Percentiles rank a stretch among this genome's conserved stretches.
phyloP scores from a whole-genome alignment of 2,888 invertebrate species.

The Nomada fucata region DNA sequence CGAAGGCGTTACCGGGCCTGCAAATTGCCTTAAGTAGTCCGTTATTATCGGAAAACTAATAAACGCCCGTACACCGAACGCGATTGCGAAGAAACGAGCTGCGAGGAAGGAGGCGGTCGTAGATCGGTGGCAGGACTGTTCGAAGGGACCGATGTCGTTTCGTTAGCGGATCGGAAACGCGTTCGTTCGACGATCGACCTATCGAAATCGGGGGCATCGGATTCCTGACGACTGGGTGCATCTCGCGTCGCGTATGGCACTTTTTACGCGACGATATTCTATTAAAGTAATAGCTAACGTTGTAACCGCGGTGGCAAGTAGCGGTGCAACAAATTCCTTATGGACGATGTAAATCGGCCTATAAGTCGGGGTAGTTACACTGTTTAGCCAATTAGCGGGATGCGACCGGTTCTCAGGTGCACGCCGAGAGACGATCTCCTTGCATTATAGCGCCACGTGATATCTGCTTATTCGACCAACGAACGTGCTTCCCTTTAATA shows the following conservation, averaged over 20 bases:
- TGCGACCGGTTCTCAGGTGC: conserved; percentile 69
- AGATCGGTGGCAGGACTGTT: conserved; percentile 36
- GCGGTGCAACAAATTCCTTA: conserved; percentile 75
- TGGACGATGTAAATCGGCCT: conserved; percentile 75
- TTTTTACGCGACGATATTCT: conserved; percentile 60
- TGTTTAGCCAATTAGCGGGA: conserved; percentile 78
- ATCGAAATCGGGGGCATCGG: conserved; percentile 49
- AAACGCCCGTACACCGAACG: conserved; percentile 21
- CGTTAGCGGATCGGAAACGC: conserved; percentile 65
- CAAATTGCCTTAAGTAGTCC: conserved; percentile 15
- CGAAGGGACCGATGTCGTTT: conserved; percentile 67
- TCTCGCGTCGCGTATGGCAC: conserved; percentile 5
- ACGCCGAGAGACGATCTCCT: conserved; percentile 47
- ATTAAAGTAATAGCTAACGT: conserved; percentile 67
- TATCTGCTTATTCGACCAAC: conserved; percentile 39
- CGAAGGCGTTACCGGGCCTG: background rate
- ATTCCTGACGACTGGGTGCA: conserved; percentile 33
- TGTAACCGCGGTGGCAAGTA: conserved; percentile 52
- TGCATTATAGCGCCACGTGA: conserved; percentile 27
- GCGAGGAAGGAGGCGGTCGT: conserved; percentile 28
- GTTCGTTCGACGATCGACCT: conserved; percentile 66
- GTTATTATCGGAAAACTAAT: conserved; percentile 43
- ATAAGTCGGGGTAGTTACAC: conserved; percentile 76
- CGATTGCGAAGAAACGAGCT: conserved; percentile 37
- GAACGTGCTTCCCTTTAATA: conserved; percentile 47